Conservation (phyloP, 2,888 invertebrate species). For the Atrina japonica region DNA sequence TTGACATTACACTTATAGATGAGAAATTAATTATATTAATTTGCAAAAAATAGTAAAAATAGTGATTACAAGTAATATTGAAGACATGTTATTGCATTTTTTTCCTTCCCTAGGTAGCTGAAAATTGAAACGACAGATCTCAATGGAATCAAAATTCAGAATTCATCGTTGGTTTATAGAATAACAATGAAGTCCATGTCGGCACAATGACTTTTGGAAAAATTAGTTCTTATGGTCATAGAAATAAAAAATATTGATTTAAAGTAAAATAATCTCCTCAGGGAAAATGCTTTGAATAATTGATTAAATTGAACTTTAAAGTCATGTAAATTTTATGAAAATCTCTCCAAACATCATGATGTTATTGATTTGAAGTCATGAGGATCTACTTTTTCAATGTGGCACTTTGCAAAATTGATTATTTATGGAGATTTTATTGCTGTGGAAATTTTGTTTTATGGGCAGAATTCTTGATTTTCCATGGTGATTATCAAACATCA, state of each 20-base stretch:
- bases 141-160: no score
- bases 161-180: no score
- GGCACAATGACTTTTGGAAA: constrained; percentile 3
- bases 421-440: constrained; percentile 30
- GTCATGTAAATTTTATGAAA: constrained; percentile 32
- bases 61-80: no score
- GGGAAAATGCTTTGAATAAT: constrained; percentile 31
- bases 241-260: constrained; percentile 23
- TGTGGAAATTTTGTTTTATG: constrained; percentile 28
- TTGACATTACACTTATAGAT: no score
- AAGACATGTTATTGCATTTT: no score
- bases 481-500: constrained; percentile 25
- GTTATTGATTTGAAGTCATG: constrained; percentile 27
- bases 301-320: constrained; percentile 32
- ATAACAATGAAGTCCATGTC: no score
- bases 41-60: no score
- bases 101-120: no score
- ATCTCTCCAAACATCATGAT: constrained; percentile 18
- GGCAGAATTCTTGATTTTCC: constrained; percentile 27
- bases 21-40: no score
- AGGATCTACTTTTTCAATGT: constrained; percentile 28
- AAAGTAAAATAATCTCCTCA: constrained; percentile 15
- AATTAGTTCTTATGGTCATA: constrained; percentile 20
- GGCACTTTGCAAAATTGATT: constrained; percentile 28
- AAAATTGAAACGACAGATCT: no score